Base-by-base conservation (phyloP, 1,140 invertebrate species). In the Pseudomyrmex flavicornis region DNA sequence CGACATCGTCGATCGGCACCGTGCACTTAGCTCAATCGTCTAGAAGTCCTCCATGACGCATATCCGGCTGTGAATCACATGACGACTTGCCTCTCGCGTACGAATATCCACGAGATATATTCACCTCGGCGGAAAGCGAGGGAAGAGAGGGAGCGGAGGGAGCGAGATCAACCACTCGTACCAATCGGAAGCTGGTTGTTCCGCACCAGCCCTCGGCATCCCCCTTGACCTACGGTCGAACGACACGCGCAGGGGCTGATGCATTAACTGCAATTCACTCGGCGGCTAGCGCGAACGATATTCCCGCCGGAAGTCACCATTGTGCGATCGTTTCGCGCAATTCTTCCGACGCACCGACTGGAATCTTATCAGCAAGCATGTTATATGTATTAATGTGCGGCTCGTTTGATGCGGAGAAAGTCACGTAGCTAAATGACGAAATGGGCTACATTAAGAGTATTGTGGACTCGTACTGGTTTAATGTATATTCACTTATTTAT, bases 1-100 rank as follows among this genome's bases (percentile, higher is more conserved):
- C 76, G 76, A 61, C 83, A 76, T 68, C 56, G 63, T 82, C 75
- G 86, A 80, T 82, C 88, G 54, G 80, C 76, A 80, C 76, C 44
- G 66, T 80, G 84, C 90, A 91, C 89, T 92, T 86, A 88, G 89
- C 84, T 92, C 87, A 93, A 93, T 92, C 91, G 91, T 88, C 90
- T 90, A 92, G 90, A 92, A 92, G 90, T 92, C 90, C 92, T 92
- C 90, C 66, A 89, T 92, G 91, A 92, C 92, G 92, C 91, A 91
- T 85, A 92, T 92, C 91, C 92, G 91, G 83, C 80, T 84, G 83
- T 90, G 87, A 84, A 89, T 89, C 85, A 88, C 77, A 79, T 88
- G 85, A 88, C 87, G 70, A 66, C 72, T 61, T n/a, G 73, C 58
- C 89, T 89, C 88, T 89, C 88, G 35, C 35, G 80, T 88, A 82